phyloP scores from a whole-genome alignment of 2,888 invertebrate genomes.

The Lypha dubia region DNA sequence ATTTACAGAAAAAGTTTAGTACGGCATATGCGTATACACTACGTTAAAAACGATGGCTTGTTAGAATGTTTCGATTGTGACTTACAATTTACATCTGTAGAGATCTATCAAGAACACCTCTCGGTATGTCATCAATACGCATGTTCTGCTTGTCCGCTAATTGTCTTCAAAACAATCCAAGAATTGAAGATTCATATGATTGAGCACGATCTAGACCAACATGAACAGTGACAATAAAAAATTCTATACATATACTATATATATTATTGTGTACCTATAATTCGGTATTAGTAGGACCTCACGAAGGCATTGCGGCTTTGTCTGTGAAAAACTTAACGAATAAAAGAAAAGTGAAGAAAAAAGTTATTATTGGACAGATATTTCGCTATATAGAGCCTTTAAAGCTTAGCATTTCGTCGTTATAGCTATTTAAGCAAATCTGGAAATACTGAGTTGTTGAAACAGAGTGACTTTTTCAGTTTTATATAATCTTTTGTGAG shows the following conservation, averaged over 20 bases:
- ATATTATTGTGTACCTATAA: too few species aligned
- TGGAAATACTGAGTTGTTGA: too few species aligned
- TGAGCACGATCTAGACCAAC: conserved; percentile 67
- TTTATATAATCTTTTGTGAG: too few species aligned
- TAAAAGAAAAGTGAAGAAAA: too few species aligned
- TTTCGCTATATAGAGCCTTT: too few species aligned
- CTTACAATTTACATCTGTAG: conserved; percentile 46
- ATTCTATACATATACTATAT: neutral
- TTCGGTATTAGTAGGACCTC: too few species aligned
- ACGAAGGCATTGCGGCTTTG: too few species aligned
- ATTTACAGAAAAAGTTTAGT: conserved; percentile 72
- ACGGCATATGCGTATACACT: conserved; percentile 73
- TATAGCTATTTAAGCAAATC: too few species aligned
- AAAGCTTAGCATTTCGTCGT: too few species aligned
- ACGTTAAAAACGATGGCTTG: conserved; percentile 37
- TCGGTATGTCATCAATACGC: conserved; percentile 60
- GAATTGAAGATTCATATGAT: conserved; percentile 69
- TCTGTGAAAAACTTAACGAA: too few species aligned
- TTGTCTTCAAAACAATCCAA: conserved; percentile 68
- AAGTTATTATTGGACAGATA: too few species aligned
- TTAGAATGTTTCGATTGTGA: conserved; percentile 70
- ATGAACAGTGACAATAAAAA: conserved; percentile 24
- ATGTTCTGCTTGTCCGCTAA: conserved; percentile 67
- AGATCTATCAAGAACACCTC: conserved; percentile 64
- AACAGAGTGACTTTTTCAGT: too few species aligned